Base-by-base conservation (phyloP, 2,888 invertebrate genomes). In the Linnaemya tessellans region DNA sequence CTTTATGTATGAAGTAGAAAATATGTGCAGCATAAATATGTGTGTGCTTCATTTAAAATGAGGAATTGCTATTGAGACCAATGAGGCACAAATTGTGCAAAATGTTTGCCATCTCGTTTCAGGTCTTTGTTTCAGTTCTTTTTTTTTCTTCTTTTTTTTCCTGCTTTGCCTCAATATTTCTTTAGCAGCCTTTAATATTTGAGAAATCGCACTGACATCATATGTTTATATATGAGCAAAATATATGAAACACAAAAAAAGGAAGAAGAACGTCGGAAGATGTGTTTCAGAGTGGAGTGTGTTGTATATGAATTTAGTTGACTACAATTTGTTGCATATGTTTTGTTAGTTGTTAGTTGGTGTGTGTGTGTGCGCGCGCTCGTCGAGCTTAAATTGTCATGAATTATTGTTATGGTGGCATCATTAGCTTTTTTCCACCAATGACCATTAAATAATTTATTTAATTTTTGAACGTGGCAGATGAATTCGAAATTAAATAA, bases 81-180 rank as follows among this genome's bases (percentile, higher is more conserved):
- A 91, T 91, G 91, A 90, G 90, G 89, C 91, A 89, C 91, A 91
- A 91, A 91, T 90, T 91, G 90, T 89, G 88, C 89, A 89, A 90
- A 90, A 90, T 90, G 88, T 89, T 89, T 88, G 88, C 88, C 88
- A 88, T 89, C 84, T 84, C 60, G 30, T 74, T 67, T 18, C 20
- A 67, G 41, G 49, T 79, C 38, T 49, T 67, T 54, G 9, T 22
- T n/a, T 51, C 9, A n/a, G 5, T 3, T 18, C 5, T 2, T 30
- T 30, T 30, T 30, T 30, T 3, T 30, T 30, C 2, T 30, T 5
- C 2, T 30, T 54, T 51, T 54, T 81, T 74, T 64, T 38, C 46
- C 41, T 43, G 38, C 25, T 70, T 73, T 58, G 13, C 65, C 22
- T 49, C 13, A 54, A 25, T 20, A 15, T 58, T 49, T 70, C 49